Evolutionary conservation across 2,888 invertebrate species (phyloP).

Genomic region (Rhabditoides inermis): DNA sequence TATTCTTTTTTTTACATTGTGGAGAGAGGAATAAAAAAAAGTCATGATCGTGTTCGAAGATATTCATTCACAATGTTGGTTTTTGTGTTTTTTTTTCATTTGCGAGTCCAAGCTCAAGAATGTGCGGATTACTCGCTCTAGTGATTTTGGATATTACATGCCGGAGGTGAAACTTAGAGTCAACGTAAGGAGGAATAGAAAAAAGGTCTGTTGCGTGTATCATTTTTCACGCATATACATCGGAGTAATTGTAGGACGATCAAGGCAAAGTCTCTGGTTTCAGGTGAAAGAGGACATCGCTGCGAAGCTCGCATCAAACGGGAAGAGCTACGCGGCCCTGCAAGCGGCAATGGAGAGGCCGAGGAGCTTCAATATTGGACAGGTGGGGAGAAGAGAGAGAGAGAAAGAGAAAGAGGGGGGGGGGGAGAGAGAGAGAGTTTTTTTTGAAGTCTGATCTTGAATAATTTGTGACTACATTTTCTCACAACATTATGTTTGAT

Average conservation of each 20-base stretch:
- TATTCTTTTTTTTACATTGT: no score
- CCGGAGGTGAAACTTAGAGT: no score
- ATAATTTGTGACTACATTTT: not conserved
- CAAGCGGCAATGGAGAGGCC: constrained; percentile 13
- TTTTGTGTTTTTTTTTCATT: not conserved
- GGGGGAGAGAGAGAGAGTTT: not conserved
- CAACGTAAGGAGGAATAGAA: no score
- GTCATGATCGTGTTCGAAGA: not conserved
- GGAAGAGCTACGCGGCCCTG: constrained; percentile 21
- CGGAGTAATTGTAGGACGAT: no score
- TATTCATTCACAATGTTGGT: not conserved
- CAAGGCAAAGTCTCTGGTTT: not conserved
- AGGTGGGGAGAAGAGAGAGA: constrained; percentile 5
- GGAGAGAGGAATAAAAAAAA: constrained; percentile 63
- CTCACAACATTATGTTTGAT: constrained; percentile 15
- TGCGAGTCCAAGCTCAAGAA: no score
- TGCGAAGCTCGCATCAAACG: constrained; percentile 19
- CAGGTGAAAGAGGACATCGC: constrained; percentile 21
- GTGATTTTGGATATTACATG: no score
- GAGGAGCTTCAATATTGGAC: constrained; percentile 20
- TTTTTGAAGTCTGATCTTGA: not conserved
- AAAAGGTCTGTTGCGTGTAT: no score
- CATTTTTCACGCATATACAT: no score
- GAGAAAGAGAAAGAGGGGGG: not conserved
- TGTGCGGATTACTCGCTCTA: no score